A percentile compares a stretch with the other conserved stretches of the same genome.
Evolutionary conservation across 2,797 vertebrate species (phyloP).

Genomic region (Chiloscyllium punctatum): DNA sequence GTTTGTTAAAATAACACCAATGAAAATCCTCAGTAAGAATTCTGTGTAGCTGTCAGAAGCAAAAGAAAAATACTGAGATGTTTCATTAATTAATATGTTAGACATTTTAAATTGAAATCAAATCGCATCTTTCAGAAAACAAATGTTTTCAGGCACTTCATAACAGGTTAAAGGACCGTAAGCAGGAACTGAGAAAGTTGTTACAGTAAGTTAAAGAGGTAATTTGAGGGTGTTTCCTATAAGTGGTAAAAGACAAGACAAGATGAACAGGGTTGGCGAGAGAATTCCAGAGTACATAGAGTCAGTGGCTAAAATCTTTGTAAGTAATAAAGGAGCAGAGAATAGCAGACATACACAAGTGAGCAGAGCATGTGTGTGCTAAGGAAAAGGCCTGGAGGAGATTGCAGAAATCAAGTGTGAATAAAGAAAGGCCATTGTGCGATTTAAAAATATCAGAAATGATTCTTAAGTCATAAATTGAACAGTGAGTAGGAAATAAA

Average conservation of each 20-base stretch:
- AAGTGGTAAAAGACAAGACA: neutral
- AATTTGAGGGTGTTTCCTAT: neutral
- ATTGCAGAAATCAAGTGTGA: neutral
- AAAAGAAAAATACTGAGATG: neutral
- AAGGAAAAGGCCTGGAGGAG: neutral
- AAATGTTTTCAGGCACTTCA: neutral
- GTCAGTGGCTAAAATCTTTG: neutral
- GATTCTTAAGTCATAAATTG: neutral
- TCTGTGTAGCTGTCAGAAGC: neutral
- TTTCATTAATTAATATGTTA: neutral
- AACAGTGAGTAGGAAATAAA: neutral
- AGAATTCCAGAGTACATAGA: neutral
- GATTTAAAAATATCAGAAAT: neutral
- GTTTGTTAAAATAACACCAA: conserved; percentile 2
- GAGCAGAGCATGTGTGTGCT: neutral
- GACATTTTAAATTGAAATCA: neutral
- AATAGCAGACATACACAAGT: neutral
- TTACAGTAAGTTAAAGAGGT: neutral
- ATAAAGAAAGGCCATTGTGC: neutral
- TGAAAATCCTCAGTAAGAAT: neutral
- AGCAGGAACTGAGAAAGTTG: neutral
- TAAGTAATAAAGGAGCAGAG: neutral
- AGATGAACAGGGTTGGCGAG: neutral
- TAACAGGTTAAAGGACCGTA: neutral
- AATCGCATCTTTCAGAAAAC: neutral